These are phyloP conservation scores for Zophobas morio DNA, from an alignment of 1,140 invertebrate genomes.

Conservation along the genomic window DNA sequence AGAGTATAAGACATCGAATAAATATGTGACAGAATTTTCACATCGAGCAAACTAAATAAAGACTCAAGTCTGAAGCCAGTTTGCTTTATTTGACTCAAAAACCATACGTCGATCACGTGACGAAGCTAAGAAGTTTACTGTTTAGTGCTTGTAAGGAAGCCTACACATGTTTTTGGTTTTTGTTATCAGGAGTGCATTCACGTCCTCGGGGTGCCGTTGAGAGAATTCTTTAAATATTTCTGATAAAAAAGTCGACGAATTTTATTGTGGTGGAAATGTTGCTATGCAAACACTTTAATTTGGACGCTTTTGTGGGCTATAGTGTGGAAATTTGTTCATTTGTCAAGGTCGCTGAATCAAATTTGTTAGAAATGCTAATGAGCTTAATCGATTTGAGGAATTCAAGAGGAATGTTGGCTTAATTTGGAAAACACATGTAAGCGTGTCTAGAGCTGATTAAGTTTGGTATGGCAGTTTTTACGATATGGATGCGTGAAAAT, in stretches of 20 bases:
- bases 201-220: conserved; percentile 8
- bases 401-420: neutral
- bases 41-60: conserved; percentile 32
- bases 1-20: conserved; percentile 4
- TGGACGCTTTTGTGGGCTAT: neutral
- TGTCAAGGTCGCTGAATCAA: conserved; percentile 1
- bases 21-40: conserved; percentile 32
- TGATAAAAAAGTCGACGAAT: neutral
- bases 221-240: conserved; percentile 23
- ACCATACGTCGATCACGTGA: conserved; percentile 19
- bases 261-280: neutral
- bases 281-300: neutral
- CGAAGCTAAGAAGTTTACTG: conserved; percentile 2
- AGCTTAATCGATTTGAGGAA: neutral
- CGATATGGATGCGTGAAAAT: no score
- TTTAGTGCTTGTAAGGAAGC: conserved; percentile 13
- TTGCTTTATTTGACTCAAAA: conserved; percentile 37
- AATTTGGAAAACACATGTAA: conserved; percentile 10
- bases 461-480: no score
- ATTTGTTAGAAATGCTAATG: conserved; percentile 15
- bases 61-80: conserved; percentile 9
- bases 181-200: conserved; percentile 12
- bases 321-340: neutral
- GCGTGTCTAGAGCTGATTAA: neutral
- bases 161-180: conserved; percentile 28